Percentiles rank a stretch among this genome's conserved stretches.
These are phyloP conservation scores for Cryptocheilus praepositus DNA, from an alignment of 2,888 invertebrate species.

Conservation along the genomic window DNA sequence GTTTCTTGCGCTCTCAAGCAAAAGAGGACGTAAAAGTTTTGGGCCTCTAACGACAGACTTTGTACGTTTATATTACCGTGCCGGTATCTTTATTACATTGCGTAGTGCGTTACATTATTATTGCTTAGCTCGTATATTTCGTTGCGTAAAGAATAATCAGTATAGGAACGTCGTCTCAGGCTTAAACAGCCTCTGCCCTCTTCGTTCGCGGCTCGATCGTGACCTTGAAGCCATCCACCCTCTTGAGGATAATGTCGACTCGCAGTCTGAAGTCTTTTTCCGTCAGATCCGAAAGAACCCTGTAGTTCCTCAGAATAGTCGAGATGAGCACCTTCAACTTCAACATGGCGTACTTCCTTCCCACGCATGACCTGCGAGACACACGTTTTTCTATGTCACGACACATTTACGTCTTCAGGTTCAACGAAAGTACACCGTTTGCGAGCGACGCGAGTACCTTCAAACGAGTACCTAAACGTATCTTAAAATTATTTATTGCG, in stretches of 20 bases:
- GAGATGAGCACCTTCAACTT: constrained; percentile 87
- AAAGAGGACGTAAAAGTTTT: too few relatives aligned
- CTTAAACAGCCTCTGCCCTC: neutral
- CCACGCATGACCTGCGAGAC: constrained; percentile 78
- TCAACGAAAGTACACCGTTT: too few relatives aligned
- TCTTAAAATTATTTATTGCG: too few relatives aligned
- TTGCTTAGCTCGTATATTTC: too few relatives aligned
- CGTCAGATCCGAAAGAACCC: constrained; percentile 81
- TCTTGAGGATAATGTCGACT: constrained; percentile 86
- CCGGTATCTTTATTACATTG: neutral
- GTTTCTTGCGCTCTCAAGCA: too few relatives aligned
- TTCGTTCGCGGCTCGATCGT: constrained; percentile 80
- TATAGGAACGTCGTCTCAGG: too few relatives aligned
- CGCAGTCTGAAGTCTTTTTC: constrained; percentile 84
- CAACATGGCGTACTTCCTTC: constrained; percentile 88
- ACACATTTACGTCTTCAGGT: too few relatives aligned
- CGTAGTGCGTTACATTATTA: neutral
- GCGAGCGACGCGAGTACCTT: too few relatives aligned
- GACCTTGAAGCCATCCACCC: constrained; percentile 86
- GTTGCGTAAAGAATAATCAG: too few relatives aligned
- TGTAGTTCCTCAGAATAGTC: constrained; percentile 85
- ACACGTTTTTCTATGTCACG: too few relatives aligned
- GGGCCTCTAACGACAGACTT: too few relatives aligned
- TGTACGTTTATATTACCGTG: neutral
- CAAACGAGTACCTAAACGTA: too few relatives aligned